Base-by-base conservation (phyloP, 1,140 invertebrate species). In the Microplitis demolitor region DNA sequence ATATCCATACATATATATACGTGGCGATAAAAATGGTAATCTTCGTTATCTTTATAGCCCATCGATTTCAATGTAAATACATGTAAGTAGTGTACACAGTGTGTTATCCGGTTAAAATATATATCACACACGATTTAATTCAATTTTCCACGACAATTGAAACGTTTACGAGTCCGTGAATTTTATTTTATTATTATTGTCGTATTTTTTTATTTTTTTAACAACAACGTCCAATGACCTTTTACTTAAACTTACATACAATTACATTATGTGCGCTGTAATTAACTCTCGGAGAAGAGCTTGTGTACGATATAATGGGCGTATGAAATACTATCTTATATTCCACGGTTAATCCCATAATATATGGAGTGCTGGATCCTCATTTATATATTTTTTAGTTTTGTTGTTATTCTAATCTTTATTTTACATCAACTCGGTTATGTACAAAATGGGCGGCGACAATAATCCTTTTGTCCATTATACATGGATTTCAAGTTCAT, bases 51-150 rank as follows among this genome's bases (percentile, higher is more conserved):
- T 66, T 60, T 54, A 58, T 58, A 37, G 62, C 62, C 35, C 70
- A 72, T 72, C 70, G 62, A 72, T 72, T 45, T 45, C 62, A 60
- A 33, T 39, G 51, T 51, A 24, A 45, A 45, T 45, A 45, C 39
- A 45, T 45, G 39, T 45, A 45, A 11, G 33, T 31, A 69, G 35
- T 61, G 37, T 31, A 62, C 31, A 39, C 54, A 61, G 11, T 33
- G 35, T 45, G 11, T 64, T 50, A 45, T 35, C 13, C 11, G n/a
- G 9, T 37, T 39, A 60, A 31, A 58, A 58, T 58, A 58, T 58
- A 11, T 31, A 58, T 45, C 39, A 45, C 39, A 45, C 8, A 13
- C 60, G 11, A 34, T 62, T 62, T 62, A 62, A 62, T 35, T 62
- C 60, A 13, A 62, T 62, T 62, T 62, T 62, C 60, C 60, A 62